Percentiles rank a stretch among this genome's conserved stretches.
These are phyloP conservation scores for Batillaria attramentaria DNA, from an alignment of 1,140 invertebrate genomes.

Conservation along the genomic window DNA sequence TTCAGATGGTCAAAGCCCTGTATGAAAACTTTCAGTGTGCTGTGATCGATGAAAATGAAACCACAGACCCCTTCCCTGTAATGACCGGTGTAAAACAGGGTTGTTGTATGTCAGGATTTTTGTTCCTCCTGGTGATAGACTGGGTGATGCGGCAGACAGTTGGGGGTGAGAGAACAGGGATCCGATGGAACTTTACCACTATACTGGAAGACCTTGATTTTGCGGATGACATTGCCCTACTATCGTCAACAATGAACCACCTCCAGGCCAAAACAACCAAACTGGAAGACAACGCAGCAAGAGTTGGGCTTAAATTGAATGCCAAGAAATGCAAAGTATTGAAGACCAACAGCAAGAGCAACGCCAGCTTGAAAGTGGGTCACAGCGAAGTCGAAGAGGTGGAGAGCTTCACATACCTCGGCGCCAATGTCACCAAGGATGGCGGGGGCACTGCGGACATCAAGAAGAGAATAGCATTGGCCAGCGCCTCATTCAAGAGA, in stretches of 20 bases:
- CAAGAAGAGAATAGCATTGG: conserved; percentile 2
- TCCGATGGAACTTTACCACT: conserved; percentile 12
- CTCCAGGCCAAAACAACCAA: not conserved
- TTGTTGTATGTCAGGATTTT: not conserved
- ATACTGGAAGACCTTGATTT: conserved; percentile 23
- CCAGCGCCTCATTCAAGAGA: too few species aligned
- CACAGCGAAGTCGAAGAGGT: too few species aligned
- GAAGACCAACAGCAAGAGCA: too few species aligned
- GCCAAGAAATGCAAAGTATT: too few species aligned
- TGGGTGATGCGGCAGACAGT: conserved; percentile 6
- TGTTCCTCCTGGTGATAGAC: conserved; percentile 14
- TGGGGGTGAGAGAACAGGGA: not conserved
- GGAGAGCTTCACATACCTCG: too few species aligned
- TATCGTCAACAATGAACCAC: conserved; percentile 6
- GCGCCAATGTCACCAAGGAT: not conserved
- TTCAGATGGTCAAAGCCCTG: conserved; percentile 34
- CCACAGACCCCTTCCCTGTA: conserved; percentile 37
- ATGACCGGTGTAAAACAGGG: conserved; percentile 27
- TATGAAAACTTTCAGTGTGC: conserved; percentile 9
- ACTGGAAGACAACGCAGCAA: not conserved
- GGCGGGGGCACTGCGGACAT: not conserved
- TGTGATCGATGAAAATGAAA: conserved; percentile 17
- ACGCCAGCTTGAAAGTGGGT: too few species aligned
- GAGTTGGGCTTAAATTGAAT: too few species aligned
- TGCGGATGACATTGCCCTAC: conserved; percentile 7